phyloP scores from a whole-genome alignment of 1,140 invertebrate species.

The Drosophila carrolli region DNA sequence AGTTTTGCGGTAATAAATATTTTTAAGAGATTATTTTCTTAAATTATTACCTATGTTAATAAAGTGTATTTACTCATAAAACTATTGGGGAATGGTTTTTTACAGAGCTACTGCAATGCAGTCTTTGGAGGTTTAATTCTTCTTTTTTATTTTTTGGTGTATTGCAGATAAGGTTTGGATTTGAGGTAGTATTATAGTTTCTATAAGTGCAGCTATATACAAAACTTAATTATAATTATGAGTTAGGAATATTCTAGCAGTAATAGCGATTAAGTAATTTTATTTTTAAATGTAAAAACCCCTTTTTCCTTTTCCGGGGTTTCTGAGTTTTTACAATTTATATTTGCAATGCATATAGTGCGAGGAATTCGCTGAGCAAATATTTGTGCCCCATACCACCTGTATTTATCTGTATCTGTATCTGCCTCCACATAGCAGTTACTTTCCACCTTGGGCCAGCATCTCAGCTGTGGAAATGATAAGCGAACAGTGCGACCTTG shows the following conservation, averaged over 20 bases:
- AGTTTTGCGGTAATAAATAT: slow-evolving; percentile 25
- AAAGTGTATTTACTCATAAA: not conserved
- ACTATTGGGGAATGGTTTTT: not conserved
- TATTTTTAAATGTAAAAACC: not conserved
- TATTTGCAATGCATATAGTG: slow-evolving; percentile 55
- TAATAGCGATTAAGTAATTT: not conserved
- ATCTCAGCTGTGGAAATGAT: slow-evolving; percentile 51
- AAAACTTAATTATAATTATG: no score
- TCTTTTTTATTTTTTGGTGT: not conserved
- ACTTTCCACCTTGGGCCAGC: slow-evolving; percentile 28
- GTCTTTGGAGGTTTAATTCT: not conserved
- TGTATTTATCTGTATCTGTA: slow-evolving; percentile 16
- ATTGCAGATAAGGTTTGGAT: not conserved
- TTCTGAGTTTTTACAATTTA: slow-evolving; percentile 33
- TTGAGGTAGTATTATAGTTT: no score
- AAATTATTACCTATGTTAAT: slow-evolving; percentile 11
- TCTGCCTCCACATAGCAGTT: slow-evolving; percentile 9
- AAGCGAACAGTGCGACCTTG: slow-evolving; percentile 66
- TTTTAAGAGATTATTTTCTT: slow-evolving; percentile 10
- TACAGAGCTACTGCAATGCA: not conserved
- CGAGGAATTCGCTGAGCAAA: slow-evolving; percentile 74
- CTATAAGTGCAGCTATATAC: no score
- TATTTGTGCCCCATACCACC: slow-evolving; percentile 67
- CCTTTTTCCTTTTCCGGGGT: slow-evolving; percentile 27
- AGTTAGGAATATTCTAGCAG: not conserved